phyloP scores from a whole-genome alignment of 92 coral and sea anemone species.

The Muricea muricata region DNA sequence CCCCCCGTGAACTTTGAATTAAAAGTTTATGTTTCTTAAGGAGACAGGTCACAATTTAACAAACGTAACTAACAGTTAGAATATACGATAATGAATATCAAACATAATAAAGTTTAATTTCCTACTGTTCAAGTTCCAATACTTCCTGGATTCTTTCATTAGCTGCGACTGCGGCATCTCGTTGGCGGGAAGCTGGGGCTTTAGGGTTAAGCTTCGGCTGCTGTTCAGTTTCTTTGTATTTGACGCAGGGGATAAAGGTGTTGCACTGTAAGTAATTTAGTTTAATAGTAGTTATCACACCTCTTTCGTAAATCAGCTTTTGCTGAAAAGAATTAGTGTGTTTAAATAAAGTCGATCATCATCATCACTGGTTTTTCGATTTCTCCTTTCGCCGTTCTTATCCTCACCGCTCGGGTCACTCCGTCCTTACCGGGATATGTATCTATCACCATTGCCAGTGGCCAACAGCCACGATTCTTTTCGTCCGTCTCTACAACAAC shows the following conservation, averaged over 20 bases:
- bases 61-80: not conserved
- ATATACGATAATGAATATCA: not conserved
- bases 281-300: no score
- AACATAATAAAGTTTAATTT: not conserved
- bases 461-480: no score
- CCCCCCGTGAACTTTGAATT: not conserved
- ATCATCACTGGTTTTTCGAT: not conserved
- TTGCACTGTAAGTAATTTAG: no score
- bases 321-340: no score
- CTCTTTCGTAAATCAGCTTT: no score
- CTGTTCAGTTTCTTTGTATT: not conserved
- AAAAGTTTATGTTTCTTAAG: not conserved
- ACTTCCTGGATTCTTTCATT: not conserved
- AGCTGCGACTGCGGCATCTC: not conserved
- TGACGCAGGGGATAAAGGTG: not conserved
- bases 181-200: not conserved
- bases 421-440: no score
- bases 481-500: no score
- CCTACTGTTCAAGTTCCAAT: no score
- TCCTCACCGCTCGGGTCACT: no score
- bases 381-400: constrained; percentile 24
- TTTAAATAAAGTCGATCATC: no score
- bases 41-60: not conserved
- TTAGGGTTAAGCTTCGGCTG: not conserved
- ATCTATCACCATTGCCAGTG: no score